phyloP scores from a whole-genome alignment of 2,797 vertebrate species.

The Chelmon rostratus region DNA sequence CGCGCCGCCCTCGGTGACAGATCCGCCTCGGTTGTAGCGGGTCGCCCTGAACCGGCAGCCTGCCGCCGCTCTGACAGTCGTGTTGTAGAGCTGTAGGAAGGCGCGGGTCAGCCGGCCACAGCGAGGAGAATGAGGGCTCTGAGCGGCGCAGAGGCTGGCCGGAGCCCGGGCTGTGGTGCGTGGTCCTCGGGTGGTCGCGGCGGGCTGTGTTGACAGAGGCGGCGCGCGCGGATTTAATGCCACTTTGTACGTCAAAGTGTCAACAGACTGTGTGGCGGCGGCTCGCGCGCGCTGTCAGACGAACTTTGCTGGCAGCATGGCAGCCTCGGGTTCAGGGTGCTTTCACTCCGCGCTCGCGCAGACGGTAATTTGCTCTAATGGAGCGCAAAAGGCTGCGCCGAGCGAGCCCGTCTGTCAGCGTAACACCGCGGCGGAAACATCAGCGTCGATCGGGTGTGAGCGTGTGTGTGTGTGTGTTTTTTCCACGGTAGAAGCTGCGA shows the following conservation, averaged over 20 bases:
- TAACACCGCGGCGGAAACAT: conserved; percentile 70
- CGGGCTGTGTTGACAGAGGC: not conserved
- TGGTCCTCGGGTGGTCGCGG: not conserved
- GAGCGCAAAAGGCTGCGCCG: conserved; percentile 56
- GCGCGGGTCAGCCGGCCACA: not conserved
- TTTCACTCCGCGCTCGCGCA: conserved; percentile 22
- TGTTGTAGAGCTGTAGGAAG: conserved; percentile 24
- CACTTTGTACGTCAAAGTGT: conserved; percentile 39
- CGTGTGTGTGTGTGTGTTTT: conserved; percentile 15
- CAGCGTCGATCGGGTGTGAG: conserved; percentile 19
- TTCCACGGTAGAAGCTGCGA: conserved; percentile 62
- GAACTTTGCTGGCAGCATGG: conserved; percentile 70
- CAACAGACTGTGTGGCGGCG: conserved; percentile 23
- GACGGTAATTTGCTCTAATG: conserved; percentile 52
- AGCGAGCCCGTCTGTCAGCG: conserved; percentile 54
- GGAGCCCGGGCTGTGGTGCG: not conserved
- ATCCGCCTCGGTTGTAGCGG: conserved; percentile 35
- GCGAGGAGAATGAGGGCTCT: not conserved
- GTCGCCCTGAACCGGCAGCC: conserved; percentile 20
- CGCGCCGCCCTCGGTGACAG: conserved; percentile 57
- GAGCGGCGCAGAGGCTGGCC: not conserved
- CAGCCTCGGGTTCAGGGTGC: conserved; percentile 19
- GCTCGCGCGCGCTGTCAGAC: conserved; percentile 57
- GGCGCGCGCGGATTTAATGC: conserved; percentile 21
- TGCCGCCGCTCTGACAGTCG: conserved; percentile 17